Evolutionary conservation across 2,113 vertebrate species (phyloP).

Genomic region (Proteles cristata): DNA sequence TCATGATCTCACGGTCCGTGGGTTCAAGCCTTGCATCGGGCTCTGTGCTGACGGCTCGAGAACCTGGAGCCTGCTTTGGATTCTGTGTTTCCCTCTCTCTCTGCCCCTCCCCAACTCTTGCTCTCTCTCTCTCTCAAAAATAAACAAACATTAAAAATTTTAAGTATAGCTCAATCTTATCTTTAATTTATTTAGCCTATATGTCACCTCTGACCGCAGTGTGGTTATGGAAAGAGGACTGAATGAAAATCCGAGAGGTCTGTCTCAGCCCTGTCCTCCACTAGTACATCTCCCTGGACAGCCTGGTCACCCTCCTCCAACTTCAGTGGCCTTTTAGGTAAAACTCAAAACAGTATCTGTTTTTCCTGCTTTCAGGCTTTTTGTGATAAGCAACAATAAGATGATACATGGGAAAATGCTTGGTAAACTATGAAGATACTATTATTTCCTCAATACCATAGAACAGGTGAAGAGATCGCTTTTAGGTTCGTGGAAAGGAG

Average conservation of each 20-base stretch:
- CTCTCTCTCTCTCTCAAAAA: too few relatives aligned
- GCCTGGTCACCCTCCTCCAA: neutral
- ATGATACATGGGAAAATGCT: neutral
- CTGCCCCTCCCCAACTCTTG: too few relatives aligned
- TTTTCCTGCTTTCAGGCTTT: neutral
- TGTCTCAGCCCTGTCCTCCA: neutral
- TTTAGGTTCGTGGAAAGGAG: neutral
- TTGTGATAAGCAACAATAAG: neutral
- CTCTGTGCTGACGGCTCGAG: too few relatives aligned
- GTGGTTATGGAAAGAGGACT: neutral
- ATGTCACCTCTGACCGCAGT: neutral
- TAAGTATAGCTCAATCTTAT: neutral
- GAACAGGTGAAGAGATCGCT: neutral
- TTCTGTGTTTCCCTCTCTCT: too few relatives aligned
- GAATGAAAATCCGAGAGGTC: neutral
- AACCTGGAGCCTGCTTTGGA: too few relatives aligned
- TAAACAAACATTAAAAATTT: too few relatives aligned
- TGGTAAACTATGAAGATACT: neutral
- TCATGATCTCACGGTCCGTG: too few relatives aligned
- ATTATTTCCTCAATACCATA: neutral
- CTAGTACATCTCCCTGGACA: neutral
- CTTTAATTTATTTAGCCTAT: neutral
- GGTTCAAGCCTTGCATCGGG: too few relatives aligned
- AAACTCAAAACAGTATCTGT: neutral
- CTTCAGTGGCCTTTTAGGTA: neutral